These are phyloP conservation scores for Bruchidius siliquastri DNA, from an alignment of 2,888 invertebrate genomes.

Conservation along the genomic window DNA sequence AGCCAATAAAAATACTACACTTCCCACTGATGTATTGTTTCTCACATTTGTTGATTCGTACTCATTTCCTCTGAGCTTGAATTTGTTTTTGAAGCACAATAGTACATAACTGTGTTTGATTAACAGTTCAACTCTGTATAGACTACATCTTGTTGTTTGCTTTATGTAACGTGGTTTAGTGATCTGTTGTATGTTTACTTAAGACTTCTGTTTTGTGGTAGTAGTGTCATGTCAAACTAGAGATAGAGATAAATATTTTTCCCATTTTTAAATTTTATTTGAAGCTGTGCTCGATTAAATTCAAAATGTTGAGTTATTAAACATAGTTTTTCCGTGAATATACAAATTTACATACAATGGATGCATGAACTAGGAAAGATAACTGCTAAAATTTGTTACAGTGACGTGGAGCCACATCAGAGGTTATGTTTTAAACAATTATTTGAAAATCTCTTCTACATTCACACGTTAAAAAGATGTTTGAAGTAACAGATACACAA, in stretches of 20 bases:
- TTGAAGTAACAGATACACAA: constrained; percentile 78
- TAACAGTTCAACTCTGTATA: no score
- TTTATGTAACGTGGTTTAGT: no score
- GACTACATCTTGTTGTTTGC: no score
- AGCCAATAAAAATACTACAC: no score
- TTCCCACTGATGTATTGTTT: no score
- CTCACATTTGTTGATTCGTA: no score
- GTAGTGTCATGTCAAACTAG: not conserved
- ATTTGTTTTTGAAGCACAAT: no score
- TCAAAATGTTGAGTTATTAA: not conserved
- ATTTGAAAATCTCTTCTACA: constrained; percentile 3
- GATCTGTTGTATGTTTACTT: no score
- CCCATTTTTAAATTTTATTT: not conserved
- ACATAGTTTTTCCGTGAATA: not conserved
- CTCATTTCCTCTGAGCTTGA: no score
- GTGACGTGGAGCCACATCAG: constrained; percentile 2
- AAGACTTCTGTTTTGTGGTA: not conserved
- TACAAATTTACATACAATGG: not conserved
- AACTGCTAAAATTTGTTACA: not conserved
- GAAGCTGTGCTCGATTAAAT: not conserved
- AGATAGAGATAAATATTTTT: not conserved
- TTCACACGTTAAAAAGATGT: constrained; percentile 52
- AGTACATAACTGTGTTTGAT: no score
- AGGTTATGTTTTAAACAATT: constrained; percentile 13
- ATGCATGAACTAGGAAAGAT: not conserved